phyloP scores from a whole-genome alignment of 1,140 invertebrate species.

The Scaptodrosophila lebanonensis region DNA sequence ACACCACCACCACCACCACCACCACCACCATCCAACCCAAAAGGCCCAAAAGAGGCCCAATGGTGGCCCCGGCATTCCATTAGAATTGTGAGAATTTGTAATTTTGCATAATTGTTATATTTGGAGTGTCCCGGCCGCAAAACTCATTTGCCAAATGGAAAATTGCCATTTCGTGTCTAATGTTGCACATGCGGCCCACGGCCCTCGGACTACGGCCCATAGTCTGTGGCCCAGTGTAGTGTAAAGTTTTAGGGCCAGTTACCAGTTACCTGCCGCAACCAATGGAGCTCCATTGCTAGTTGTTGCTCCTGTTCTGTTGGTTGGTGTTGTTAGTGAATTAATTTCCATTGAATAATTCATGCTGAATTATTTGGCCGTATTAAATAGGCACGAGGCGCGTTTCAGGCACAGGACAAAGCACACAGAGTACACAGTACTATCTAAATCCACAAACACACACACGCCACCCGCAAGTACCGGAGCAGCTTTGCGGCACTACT shows the following conservation, averaged over 20 bases:
- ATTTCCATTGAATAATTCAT: constrained; percentile 76
- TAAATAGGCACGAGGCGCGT: constrained; percentile 34
- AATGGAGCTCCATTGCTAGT: constrained; percentile 11
- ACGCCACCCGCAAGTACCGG: neutral
- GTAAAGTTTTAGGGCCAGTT: constrained; percentile 58
- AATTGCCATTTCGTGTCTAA: constrained; percentile 75
- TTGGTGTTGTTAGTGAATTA: constrained; percentile 73
- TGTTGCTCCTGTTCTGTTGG: constrained; percentile 20
- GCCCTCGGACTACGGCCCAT: neutral
- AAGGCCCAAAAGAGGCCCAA: no score
- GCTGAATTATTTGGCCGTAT: constrained; percentile 67
- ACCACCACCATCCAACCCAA: neutral
- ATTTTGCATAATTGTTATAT: constrained; percentile 77
- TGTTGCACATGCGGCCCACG: constrained; percentile 60
- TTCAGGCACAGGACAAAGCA: neutral
- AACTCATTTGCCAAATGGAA: constrained; percentile 77
- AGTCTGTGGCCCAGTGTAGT: neutral
- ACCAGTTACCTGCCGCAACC: constrained; percentile 8
- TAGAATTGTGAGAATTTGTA: constrained; percentile 77
- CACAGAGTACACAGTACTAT: no score
- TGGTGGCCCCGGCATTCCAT: constrained; percentile 59
- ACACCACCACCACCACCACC: neutral
- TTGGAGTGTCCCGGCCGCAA: constrained; percentile 72
- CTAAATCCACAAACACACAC: constrained; percentile 1
- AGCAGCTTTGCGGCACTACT: constrained; percentile 31